These are phyloP conservation scores for Podargus strigoides DNA, from an alignment of 2,797 vertebrate genomes.

Conservation along the genomic window DNA sequence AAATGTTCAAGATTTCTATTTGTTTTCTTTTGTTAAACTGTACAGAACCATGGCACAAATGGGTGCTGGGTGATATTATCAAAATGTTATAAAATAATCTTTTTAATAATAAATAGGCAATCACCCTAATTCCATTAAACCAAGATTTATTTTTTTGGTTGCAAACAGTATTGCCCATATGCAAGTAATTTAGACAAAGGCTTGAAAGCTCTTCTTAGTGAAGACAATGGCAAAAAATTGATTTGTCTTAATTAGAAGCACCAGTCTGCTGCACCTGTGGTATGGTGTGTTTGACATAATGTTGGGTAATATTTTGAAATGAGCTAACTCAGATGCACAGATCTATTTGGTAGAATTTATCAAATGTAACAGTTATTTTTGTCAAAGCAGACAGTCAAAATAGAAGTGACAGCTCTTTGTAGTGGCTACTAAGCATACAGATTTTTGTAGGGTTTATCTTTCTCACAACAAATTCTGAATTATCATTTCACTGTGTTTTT, in stretches of 20 bases:
- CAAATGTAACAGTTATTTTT: not conserved
- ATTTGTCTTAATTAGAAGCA: not conserved
- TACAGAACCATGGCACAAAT: not conserved
- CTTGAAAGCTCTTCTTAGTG: not conserved
- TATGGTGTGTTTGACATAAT: not conserved
- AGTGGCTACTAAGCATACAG: not conserved
- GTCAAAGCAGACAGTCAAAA: not conserved
- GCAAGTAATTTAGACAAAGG: not conserved
- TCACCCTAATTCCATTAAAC: not conserved
- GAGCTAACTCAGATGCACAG: not conserved
- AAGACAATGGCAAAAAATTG: not conserved
- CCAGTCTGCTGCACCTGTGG: not conserved
- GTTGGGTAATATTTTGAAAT: not conserved
- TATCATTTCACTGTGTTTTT: not conserved
- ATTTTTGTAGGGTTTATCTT: not conserved
- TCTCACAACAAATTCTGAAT: not conserved
- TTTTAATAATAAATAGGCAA: not conserved
- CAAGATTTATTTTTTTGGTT: not conserved
- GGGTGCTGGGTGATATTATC: not conserved
- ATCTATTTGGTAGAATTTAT: not conserved
- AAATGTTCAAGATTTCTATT: not conserved
- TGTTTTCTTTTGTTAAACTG: not conserved
- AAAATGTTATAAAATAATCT: not conserved
- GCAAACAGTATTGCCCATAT: not conserved
- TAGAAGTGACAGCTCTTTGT: not conserved